Evolutionary conservation across 2,113 vertebrate genomes (phyloP).

Genomic region (Campylomormyrus tamandua): DNA sequence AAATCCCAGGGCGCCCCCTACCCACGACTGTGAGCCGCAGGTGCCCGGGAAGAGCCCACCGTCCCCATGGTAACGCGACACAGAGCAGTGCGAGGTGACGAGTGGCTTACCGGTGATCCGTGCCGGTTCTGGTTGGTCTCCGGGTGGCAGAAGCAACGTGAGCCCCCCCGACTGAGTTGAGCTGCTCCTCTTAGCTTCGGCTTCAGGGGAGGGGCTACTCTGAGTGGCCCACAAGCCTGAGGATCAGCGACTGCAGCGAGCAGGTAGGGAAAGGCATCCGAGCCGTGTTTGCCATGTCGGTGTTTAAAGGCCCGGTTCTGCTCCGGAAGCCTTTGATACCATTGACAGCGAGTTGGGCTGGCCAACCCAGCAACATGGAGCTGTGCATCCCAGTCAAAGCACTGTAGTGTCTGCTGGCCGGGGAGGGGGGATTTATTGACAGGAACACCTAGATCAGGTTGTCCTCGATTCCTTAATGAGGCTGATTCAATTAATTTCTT

Average conservation of each 20-base stretch:
- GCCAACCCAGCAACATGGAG: background rate
- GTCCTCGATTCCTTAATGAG: conserved; percentile 80
- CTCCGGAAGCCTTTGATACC: background rate
- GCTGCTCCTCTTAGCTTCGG: background rate
- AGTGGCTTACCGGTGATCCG: background rate
- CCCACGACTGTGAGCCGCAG: background rate
- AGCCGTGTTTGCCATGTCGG: background rate
- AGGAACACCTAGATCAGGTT: conserved; percentile 68
- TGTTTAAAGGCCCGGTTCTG: background rate
- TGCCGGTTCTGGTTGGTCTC: background rate
- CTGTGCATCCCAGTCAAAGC: background rate
- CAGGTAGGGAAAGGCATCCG: background rate
- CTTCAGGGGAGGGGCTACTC: background rate
- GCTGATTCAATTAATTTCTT: conserved; percentile 81
- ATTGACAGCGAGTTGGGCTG: background rate
- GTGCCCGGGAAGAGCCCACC: background rate
- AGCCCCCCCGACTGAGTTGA: background rate
- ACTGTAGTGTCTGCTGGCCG: background rate
- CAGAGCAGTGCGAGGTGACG: background rate
- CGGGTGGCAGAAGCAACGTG: background rate
- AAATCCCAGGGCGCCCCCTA: conserved; percentile 15
- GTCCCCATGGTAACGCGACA: conserved; percentile 16
- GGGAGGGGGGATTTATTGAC: conserved; percentile 46
- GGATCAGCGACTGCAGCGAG: background rate
- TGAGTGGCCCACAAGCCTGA: background rate